Evolutionary conservation across 2,888 invertebrate species (phyloP).

Genomic region (Epinotia brunnichana): DNA sequence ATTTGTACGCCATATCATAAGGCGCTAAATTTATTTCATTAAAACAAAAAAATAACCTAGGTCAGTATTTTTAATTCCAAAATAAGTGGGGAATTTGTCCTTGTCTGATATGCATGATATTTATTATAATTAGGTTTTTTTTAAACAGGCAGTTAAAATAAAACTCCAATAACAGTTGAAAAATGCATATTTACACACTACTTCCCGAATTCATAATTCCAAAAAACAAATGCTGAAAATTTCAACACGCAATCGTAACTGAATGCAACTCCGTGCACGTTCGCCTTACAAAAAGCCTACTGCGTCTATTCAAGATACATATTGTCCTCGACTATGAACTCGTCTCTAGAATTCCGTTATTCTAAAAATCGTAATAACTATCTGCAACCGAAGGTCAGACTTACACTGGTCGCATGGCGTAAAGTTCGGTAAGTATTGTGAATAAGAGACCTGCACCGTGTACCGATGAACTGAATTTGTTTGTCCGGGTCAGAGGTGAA

Average conservation of each 20-base stretch:
- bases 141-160: no score
- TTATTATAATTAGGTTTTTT: no score
- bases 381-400: not conserved
- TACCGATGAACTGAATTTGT: slow-evolving; percentile 46
- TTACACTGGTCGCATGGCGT: no score
- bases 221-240: slow-evolving; percentile 34
- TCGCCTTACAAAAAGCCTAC: slow-evolving; percentile 35
- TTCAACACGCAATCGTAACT: slow-evolving; percentile 42
- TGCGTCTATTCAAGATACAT: slow-evolving; percentile 8
- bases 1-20: no score
- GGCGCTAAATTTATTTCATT: no score
- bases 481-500: slow-evolving; percentile 76
- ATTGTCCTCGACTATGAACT: not conserved
- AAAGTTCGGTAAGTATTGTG: not conserved
- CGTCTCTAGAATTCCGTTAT: not conserved
- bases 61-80: no score
- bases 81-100: no score
- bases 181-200: slow-evolving; percentile 20
- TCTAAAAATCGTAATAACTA: not conserved
- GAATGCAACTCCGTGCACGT: slow-evolving; percentile 40
- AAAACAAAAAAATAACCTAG: no score
- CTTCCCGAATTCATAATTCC: not conserved
- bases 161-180: slow-evolving; percentile 5
- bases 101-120: no score
- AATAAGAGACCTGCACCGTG: not conserved